These are phyloP conservation scores for Atopsyche davidsoni DNA, from an alignment of 1,140 invertebrate genomes.

Conservation along the genomic window DNA sequence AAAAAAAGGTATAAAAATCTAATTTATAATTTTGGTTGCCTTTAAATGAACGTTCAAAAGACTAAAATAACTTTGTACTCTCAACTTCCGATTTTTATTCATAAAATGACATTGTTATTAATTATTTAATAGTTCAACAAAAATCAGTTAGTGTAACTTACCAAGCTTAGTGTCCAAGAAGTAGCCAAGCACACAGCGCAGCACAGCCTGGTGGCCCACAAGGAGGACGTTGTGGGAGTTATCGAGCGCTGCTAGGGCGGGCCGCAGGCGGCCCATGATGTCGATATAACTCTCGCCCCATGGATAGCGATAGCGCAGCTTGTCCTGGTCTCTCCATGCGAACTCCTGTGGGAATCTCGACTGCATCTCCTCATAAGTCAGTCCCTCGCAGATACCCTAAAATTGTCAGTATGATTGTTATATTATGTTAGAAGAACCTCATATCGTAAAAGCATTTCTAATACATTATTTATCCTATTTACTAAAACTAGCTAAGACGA, in stretches of 20 bases:
- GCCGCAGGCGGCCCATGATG: slow-evolving; percentile 75
- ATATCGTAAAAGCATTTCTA: neutral
- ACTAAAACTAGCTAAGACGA: neutral
- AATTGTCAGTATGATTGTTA: slow-evolving; percentile 45
- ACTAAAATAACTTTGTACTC: slow-evolving; percentile 5
- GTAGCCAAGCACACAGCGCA: slow-evolving; percentile 86
- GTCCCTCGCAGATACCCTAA: slow-evolving; percentile 85
- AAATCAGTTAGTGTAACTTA: slow-evolving; percentile 39
- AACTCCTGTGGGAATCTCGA: slow-evolving; percentile 85
- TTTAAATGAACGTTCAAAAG: no score
- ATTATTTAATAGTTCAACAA: neutral
- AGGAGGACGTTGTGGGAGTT: slow-evolving; percentile 80
- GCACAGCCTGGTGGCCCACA: slow-evolving; percentile 84
- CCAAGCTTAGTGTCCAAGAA: slow-evolving; percentile 78
- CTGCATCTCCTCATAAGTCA: slow-evolving; percentile 92
- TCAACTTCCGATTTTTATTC: no score
- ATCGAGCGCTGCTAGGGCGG: slow-evolving; percentile 75
- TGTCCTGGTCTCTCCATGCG: slow-evolving; percentile 84
- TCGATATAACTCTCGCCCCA: slow-evolving; percentile 88
- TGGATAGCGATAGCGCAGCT: slow-evolving; percentile 87
- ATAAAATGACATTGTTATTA: neutral
- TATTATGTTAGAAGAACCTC: slow-evolving; percentile 9
- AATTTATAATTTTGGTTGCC: neutral
- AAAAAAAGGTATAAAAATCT: slow-evolving; percentile 2
- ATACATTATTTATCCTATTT: neutral